Base-by-base conservation (phyloP, 2,113 vertebrate genomes). In the Coregonus clupeaformis region DNA sequence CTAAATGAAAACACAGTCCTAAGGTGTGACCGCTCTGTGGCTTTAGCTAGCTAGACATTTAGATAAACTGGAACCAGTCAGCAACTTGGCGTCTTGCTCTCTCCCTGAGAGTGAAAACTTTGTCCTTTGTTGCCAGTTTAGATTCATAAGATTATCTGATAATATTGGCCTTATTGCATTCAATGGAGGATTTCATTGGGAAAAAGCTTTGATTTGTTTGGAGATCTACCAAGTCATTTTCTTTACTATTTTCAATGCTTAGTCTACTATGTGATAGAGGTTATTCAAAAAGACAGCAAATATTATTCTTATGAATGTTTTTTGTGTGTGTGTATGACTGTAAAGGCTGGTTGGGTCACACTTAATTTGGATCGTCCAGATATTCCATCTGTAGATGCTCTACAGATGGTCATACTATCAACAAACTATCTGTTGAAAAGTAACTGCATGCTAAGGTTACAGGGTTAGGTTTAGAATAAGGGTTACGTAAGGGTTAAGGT, bases 91-190 rank as follows among this genome's bases (percentile, higher is more conserved):
- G 25, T 42, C 36, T 0, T 29, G 9, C 32, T 71, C 30, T 22
- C 24, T 66, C 5, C 74, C 79, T 62, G 6, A 11, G 52, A 76
- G 75, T 22, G 68, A 29, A 45, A 42, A 73, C 71, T 14, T 55
- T 16, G 66, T 67, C 32, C 16, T n/a, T n/a, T 59, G 36, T 77
- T 59, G 82, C 70, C 70, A 83, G 42, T 65, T 66, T 49, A 57
- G 64, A 57, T 57, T 22, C 20, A 59, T 68, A 36, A 69, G 57
- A 71, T 62, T 75, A 69, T 72, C 52, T 63, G 59, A 68, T 52
- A 83, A 76, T 71, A 76, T 16, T 27, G 80, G 77, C 69, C 77
- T 75, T 65, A 86, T 85, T 82, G 79, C 67, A 74, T 80, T 77
- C 82, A 82, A 1, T 78, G 75, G 77, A 83, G 76, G 77, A 69